Evolutionary conservation across 1,140 invertebrate genomes (phyloP).

Genomic region (Bombus terrestris): DNA sequence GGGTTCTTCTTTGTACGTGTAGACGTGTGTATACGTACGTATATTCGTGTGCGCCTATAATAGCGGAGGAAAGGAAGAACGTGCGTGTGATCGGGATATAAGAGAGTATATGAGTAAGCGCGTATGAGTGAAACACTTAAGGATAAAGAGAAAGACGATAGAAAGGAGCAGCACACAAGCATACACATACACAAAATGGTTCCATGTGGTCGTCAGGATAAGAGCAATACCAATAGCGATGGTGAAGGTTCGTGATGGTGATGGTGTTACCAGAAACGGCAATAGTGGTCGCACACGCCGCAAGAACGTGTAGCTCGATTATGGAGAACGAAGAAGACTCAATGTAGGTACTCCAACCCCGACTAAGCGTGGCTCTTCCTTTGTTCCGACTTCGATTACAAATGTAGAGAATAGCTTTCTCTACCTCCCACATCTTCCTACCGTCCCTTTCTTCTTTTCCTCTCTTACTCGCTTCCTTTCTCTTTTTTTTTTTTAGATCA

Average conservation of each 20-base stretch:
- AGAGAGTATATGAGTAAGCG: conserved; percentile 5
- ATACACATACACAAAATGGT: background rate
- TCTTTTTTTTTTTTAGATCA: conserved; percentile 37
- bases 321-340: conserved; percentile 47
- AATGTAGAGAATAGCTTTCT: conserved; percentile 70
- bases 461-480: conserved; percentile 27
- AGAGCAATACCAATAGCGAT: conserved; percentile 7
- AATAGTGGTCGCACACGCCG: conserved; percentile 38
- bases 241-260: conserved; percentile 1
- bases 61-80: background rate
- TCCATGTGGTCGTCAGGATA: background rate
- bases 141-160: conserved; percentile 5
- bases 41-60: background rate
- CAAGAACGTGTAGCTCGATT: conserved; percentile 29
- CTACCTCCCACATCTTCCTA: background rate
- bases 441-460: background rate
- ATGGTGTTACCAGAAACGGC: conserved; percentile 44
- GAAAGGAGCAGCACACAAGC: background rate
- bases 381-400: conserved; percentile 77
- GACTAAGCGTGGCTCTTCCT: conserved; percentile 57
- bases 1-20: background rate
- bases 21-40: background rate
- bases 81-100: conserved; percentile 21
- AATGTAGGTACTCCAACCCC: conserved; percentile 51
- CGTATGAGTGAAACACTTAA: conserved; percentile 36